A percentile compares a stretch with the other conserved stretches of the same genome.
Evolutionary conservation across 2,888 invertebrate species (phyloP).

Genomic region (Anarsia innoxiella): DNA sequence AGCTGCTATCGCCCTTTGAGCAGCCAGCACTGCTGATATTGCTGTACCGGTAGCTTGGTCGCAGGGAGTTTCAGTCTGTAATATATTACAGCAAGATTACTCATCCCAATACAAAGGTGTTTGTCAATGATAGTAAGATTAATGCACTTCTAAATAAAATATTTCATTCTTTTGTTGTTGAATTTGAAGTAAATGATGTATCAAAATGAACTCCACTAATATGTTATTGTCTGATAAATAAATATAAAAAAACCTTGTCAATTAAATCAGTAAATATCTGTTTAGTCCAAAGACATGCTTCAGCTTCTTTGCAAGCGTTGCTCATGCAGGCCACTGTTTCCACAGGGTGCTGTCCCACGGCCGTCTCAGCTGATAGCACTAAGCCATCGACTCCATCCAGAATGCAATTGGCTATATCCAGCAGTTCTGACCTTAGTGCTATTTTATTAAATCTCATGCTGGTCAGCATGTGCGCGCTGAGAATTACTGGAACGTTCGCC

Average conservation of each 20-base stretch:
- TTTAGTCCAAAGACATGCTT: slow-evolving; percentile 78
- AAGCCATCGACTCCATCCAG: slow-evolving; percentile 83
- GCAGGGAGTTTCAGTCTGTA: slow-evolving; percentile 65
- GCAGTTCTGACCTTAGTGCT: slow-evolving; percentile 76
- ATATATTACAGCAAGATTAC: too few species aligned
- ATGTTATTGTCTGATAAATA: too few species aligned
- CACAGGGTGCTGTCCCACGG: slow-evolving; percentile 78
- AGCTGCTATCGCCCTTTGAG: slow-evolving; percentile 80
- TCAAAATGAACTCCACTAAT: too few species aligned
- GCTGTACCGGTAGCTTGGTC: slow-evolving; percentile 82
- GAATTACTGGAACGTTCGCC: slow-evolving; percentile 49
- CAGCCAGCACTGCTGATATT: slow-evolving; percentile 83
- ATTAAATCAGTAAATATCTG: slow-evolving; percentile 55
- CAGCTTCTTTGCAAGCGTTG: slow-evolving; percentile 79
- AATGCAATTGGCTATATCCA: slow-evolving; percentile 83
- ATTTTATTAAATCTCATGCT: slow-evolving; percentile 48
- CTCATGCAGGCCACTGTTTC: slow-evolving; percentile 58
- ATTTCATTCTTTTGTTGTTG: too few species aligned
- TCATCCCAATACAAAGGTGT: too few species aligned
- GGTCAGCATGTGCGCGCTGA: slow-evolving; percentile 48
- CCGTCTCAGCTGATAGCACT: slow-evolving; percentile 81
- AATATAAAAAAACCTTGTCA: slow-evolving; percentile 42
- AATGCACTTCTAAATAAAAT: too few species aligned
- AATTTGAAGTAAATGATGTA: too few species aligned
- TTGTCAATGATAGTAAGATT: too few species aligned